Conservation (phyloP, 2,113 vertebrate species). For the Calonectris borealis region DNA sequence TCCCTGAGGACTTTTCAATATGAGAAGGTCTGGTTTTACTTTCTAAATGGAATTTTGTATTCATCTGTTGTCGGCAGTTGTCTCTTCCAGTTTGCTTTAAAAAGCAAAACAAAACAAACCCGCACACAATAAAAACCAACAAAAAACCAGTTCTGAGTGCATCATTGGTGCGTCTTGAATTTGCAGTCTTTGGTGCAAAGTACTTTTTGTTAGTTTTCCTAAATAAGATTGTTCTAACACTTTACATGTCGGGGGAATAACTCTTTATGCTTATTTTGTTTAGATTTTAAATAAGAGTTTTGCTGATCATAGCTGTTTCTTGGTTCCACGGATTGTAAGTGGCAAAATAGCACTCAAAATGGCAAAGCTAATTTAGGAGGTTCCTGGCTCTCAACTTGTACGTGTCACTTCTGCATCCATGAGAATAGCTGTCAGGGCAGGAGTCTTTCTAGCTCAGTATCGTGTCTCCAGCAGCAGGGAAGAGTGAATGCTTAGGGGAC, state of each 20-base stretch:
- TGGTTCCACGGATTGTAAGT: not conserved
- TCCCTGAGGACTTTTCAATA: not conserved
- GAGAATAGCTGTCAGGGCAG: not conserved
- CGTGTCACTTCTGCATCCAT: not conserved
- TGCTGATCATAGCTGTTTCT: not conserved
- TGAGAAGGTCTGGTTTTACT: not conserved
- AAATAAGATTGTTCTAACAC: not conserved
- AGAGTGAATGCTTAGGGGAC: not conserved
- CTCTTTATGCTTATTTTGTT: not conserved
- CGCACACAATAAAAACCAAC: not conserved
- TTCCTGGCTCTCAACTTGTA: not conserved
- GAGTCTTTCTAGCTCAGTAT: not conserved
- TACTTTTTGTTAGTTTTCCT: not conserved
- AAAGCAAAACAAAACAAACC: not conserved
- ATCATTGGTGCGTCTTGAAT: not conserved
- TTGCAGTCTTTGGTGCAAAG: not conserved
- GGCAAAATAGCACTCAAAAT: not conserved
- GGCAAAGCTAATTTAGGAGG: not conserved
- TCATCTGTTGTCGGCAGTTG: not conserved
- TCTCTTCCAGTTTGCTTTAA: not conserved
- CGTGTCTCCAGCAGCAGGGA: not conserved
- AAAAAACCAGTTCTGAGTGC: not conserved
- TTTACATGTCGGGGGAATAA: not conserved
- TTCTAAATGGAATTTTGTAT: not conserved
- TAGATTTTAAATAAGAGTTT: not conserved